These are phyloP conservation scores for Amphiprion percula DNA, from an alignment of 2,113 vertebrate species.

Conservation along the genomic window DNA sequence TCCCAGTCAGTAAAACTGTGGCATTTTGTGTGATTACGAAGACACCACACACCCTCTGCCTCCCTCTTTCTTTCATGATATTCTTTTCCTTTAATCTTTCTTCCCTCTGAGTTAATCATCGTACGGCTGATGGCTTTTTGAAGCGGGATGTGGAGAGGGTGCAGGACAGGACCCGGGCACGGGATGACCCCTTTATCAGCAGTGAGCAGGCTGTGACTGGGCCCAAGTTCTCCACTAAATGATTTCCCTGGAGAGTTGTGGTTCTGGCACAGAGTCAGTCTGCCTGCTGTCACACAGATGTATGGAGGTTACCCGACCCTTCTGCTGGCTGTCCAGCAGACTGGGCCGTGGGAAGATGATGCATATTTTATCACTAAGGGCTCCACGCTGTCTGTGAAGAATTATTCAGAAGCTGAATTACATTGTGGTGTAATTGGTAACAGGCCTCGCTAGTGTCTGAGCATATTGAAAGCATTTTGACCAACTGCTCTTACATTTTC, in stretches of 20 bases:
- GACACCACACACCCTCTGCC: conserved; percentile 37
- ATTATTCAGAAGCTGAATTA: conserved; percentile 51
- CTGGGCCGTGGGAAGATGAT: conserved; percentile 56
- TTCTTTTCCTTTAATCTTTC: conserved; percentile 66
- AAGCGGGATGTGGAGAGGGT: conserved; percentile 55
- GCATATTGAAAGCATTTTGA: conserved; percentile 32
- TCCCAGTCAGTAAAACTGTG: conserved; percentile 67
- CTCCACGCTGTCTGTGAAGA: conserved; percentile 38
- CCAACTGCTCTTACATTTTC: conserved; percentile 20
- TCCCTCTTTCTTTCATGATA: conserved; percentile 60
- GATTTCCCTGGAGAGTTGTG: conserved; percentile 80
- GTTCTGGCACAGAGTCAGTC: conserved; percentile 61
- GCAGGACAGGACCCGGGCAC: conserved; percentile 62
- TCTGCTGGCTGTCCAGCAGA: conserved; percentile 45
- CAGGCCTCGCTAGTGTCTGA: conserved; percentile 42
- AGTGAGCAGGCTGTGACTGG: conserved; percentile 71
- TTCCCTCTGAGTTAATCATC: conserved; percentile 66
- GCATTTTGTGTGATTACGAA: conserved; percentile 59
- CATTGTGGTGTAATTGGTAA: conserved; percentile 65
- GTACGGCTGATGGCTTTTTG: conserved; percentile 68
- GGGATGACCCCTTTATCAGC: conserved; percentile 82
- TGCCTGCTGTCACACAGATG: conserved; percentile 69
- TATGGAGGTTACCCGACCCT: conserved; percentile 70
- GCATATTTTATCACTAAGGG: conserved; percentile 62
- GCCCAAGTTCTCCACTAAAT: conserved; percentile 76